phyloP scores from a whole-genome alignment of 1,140 invertebrate species.

The Eciton burchellii region DNA sequence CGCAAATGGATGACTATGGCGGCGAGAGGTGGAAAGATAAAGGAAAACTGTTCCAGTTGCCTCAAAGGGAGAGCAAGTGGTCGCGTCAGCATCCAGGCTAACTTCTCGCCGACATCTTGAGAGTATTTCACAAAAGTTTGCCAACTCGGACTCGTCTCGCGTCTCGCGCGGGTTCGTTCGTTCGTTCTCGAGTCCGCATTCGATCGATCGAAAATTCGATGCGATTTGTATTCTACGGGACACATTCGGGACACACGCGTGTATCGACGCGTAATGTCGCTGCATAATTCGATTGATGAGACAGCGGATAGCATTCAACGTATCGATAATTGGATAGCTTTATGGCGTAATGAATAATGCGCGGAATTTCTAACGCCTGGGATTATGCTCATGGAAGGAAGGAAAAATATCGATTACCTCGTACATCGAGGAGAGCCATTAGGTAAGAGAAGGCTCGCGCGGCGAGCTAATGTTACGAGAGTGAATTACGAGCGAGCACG shows the following conservation, averaged over 20 bases:
- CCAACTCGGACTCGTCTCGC: not conserved
- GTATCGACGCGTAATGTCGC: constrained; percentile 28
- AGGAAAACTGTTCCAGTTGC: not conserved
- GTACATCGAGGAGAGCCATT: constrained; percentile 1
- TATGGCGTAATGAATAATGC: constrained; percentile 44
- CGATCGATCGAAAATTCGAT: constrained; percentile 9
- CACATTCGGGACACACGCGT: not conserved
- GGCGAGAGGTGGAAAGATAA: constrained; percentile 29
- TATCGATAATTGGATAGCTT: constrained; percentile 49
- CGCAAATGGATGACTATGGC: constrained; percentile 3
- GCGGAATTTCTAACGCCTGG: constrained; percentile 23
- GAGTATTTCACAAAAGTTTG: constrained; percentile 23
- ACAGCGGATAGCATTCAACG: constrained; percentile 23
- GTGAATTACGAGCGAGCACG: not conserved
- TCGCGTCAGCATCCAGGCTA: constrained; percentile 20
- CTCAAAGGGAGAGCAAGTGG: constrained; percentile 6
- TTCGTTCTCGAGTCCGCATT: constrained; percentile 8
- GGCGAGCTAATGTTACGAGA: not conserved
- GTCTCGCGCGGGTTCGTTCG: constrained; percentile 5
- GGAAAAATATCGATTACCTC: constrained; percentile 36
- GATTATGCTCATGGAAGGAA: constrained; percentile 4
- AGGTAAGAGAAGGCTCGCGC: not conserved
- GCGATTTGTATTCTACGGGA: constrained; percentile 9
- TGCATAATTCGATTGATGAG: constrained; percentile 41
- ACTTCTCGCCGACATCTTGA: constrained; percentile 30